These are phyloP conservation scores for Pteronotus mesoamericanus DNA, from an alignment of 2,797 vertebrate genomes.

Conservation along the genomic window DNA sequence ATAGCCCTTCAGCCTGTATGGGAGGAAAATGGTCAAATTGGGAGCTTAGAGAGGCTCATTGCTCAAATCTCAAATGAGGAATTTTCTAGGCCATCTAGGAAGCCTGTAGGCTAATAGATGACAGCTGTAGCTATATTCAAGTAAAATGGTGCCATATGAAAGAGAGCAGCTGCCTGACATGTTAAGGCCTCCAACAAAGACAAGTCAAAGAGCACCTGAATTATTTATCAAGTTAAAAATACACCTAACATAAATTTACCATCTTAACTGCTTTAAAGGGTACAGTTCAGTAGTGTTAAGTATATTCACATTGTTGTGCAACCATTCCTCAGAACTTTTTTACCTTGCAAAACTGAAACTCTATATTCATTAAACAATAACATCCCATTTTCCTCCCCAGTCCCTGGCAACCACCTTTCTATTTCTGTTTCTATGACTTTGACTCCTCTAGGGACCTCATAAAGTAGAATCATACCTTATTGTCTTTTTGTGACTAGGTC, in stretches of 20 bases:
- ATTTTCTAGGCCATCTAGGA: background rate
- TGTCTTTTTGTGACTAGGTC: background rate
- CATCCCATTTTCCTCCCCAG: background rate
- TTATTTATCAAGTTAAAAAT: background rate
- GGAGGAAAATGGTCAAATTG: slow-evolving; percentile 27
- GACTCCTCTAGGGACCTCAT: background rate
- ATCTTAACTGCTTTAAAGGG: background rate
- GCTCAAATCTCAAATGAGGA: background rate
- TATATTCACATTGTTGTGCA: background rate
- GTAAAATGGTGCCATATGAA: background rate
- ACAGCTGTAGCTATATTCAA: background rate
- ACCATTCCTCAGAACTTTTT: background rate
- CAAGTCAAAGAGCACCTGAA: background rate
- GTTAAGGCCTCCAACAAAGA: background rate
- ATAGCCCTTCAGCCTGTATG: slow-evolving; percentile 54
- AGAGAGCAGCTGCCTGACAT: background rate
- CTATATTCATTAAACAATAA: background rate
- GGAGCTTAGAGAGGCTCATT: background rate
- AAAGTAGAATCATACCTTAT: background rate
- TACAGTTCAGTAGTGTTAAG: background rate
- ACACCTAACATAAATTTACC: background rate
- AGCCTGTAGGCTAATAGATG: background rate
- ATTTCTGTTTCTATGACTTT: background rate
- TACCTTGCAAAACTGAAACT: background rate
- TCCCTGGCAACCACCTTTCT: background rate